Evolutionary conservation across 2,888 invertebrate genomes (phyloP).

Genomic region (Dicranocentrus wangi): DNA sequence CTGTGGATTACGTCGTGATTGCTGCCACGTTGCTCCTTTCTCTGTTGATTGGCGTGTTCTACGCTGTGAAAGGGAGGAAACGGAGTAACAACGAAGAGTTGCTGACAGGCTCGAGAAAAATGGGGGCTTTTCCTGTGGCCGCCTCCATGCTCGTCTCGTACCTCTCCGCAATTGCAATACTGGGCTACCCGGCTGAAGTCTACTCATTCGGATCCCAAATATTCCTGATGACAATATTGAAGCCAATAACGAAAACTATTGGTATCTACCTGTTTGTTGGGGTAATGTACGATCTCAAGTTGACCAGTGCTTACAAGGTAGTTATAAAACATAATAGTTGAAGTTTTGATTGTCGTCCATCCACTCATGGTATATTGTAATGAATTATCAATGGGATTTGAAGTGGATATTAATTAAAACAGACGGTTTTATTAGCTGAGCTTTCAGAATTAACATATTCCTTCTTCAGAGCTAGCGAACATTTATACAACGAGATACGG

Average conservation of each 20-base stretch:
- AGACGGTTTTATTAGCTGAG: no score
- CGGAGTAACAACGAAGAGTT: constrained; percentile 62
- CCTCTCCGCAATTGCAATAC: constrained; percentile 63
- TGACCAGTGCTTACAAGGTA: constrained; percentile 70
- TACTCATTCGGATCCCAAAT: constrained; percentile 68
- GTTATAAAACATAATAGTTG: no score
- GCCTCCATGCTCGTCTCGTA: constrained; percentile 66
- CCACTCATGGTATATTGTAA: no score
- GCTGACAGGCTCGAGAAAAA: constrained; percentile 65
- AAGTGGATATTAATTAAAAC: no score
- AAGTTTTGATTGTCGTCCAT: no score
- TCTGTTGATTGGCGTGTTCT: constrained; percentile 65
- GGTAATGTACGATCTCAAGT: constrained; percentile 67
- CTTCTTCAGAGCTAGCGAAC: no score
- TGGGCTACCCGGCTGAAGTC: constrained; percentile 70
- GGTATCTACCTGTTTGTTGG: constrained; percentile 59
- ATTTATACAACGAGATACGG: no score
- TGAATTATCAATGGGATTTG: no score
- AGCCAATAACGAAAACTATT: constrained; percentile 42
- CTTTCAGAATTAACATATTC: no score
- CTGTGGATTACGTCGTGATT: constrained; percentile 65
- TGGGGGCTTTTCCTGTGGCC: constrained; percentile 64
- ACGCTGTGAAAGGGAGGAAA: constrained; percentile 59
- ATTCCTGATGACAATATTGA: constrained; percentile 57
- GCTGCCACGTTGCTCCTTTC: constrained; percentile 63